phyloP scores from a whole-genome alignment of 1,140 invertebrate species.

The Drosophila murphyi region DNA sequence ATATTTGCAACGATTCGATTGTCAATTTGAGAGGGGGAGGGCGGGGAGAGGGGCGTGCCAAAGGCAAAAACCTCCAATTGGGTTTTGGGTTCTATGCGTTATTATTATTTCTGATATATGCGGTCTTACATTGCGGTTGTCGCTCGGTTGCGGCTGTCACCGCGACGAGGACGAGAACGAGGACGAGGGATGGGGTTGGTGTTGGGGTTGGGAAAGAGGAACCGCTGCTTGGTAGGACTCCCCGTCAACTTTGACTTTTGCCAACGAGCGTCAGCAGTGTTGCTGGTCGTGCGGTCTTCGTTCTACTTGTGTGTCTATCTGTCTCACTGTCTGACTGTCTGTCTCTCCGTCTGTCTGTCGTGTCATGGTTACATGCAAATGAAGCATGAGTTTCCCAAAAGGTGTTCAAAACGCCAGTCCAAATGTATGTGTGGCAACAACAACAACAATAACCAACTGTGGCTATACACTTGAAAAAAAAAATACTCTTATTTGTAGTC shows the following conservation, averaged over 20 bases:
- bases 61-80: conserved; percentile 45
- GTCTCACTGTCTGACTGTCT: conserved; percentile 7
- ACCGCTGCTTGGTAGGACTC: conserved; percentile 5
- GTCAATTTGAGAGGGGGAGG: conserved; percentile 23
- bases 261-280: background rate
- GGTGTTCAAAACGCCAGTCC: conserved; percentile 68
- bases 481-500: background rate
- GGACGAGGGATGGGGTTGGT: background rate
- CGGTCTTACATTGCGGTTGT: conserved; percentile 81
- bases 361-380: conserved; percentile 78
- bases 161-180: conserved; percentile 1
- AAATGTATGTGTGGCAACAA: conserved; percentile 32
- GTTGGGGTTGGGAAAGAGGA: background rate
- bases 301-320: background rate
- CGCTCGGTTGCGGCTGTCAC: conserved; percentile 56
- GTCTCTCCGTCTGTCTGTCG: conserved; percentile 50
- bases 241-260: background rate
- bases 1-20: conserved; percentile 81
- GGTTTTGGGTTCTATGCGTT: conserved; percentile 57
- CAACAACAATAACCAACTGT: conserved; percentile 17
- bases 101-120: conserved; percentile 83
- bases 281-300: conserved; percentile 52
- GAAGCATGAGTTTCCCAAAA: conserved; percentile 77
- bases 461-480: background rate
- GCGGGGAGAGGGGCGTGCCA: conserved; percentile 4